Evolutionary conservation across 2,797 vertebrate genomes (phyloP).

Genomic region (Chromobotia macracanthus): DNA sequence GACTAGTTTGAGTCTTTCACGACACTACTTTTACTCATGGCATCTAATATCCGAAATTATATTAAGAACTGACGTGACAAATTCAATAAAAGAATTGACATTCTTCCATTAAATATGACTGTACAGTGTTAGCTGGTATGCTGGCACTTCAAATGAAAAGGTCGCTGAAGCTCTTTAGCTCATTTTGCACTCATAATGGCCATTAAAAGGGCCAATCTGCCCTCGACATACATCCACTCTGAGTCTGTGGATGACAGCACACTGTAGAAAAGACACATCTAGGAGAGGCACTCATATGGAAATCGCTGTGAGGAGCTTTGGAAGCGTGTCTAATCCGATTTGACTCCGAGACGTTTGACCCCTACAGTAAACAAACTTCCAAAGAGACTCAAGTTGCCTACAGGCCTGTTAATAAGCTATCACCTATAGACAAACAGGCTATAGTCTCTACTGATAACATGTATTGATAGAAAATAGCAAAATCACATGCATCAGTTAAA

Average conservation of each 20-base stretch:
- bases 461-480: too few relatives aligned
- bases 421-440: too few relatives aligned
- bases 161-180: slow-evolving; percentile 17
- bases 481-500: too few relatives aligned
- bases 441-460: too few relatives aligned
- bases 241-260: not conserved
- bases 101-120: slow-evolving; percentile 1
- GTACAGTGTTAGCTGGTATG: not conserved
- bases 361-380: slow-evolving; percentile 29
- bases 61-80: slow-evolving; percentile 1
- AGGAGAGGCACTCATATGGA: slow-evolving; percentile 6
- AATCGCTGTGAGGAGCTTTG: not conserved
- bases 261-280: slow-evolving; percentile 4
- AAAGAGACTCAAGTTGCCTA: not conserved
- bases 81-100: slow-evolving; percentile 3
- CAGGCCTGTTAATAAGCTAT: not conserved
- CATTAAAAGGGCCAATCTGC: slow-evolving; percentile 4
- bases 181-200: slow-evolving; percentile 7
- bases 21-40: not conserved
- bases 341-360: slow-evolving; percentile 22
- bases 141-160: slow-evolving; percentile 7
- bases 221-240: not conserved
- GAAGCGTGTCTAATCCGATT: slow-evolving; percentile 26
- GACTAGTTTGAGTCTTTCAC: not conserved
- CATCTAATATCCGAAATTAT: not conserved